phyloP scores from a whole-genome alignment of 2,113 vertebrate genomes.

The Alligator mississippiensis region DNA sequence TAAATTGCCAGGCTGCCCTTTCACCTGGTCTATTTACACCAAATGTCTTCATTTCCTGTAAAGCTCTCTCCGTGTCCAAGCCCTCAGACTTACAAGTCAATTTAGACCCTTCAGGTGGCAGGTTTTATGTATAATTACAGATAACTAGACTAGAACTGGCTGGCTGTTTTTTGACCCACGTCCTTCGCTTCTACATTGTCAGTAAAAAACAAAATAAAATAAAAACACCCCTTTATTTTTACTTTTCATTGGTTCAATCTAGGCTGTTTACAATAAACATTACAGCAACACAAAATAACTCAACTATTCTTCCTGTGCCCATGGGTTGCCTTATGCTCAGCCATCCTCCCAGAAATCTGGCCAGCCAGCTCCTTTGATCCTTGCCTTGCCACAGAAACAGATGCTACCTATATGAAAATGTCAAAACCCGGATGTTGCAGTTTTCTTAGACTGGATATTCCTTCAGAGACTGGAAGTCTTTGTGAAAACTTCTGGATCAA shows the following conservation, averaged over 20 bases:
- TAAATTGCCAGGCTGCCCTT: conserved; percentile 14
- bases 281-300: background rate
- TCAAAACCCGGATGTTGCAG: accelerated
- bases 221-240: no score
- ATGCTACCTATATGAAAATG: conserved; percentile 13
- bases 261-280: background rate
- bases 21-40: background rate
- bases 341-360: background rate
- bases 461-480: background rate
- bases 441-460: background rate
- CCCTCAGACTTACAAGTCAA: background rate
- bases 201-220: background rate
- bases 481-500: background rate
- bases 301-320: background rate
- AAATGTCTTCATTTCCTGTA: background rate
- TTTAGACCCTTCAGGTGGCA: background rate
- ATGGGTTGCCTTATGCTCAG: background rate
- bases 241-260: background rate
- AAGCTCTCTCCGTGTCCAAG: background rate
- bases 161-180: background rate
- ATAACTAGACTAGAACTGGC: accelerated
- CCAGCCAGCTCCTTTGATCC: conserved; percentile 23
- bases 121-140: background rate
- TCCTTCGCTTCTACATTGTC: background rate
- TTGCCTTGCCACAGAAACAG: background rate